phyloP scores from a whole-genome alignment of 2,113 vertebrate species.

The Caloenas nicobarica region DNA sequence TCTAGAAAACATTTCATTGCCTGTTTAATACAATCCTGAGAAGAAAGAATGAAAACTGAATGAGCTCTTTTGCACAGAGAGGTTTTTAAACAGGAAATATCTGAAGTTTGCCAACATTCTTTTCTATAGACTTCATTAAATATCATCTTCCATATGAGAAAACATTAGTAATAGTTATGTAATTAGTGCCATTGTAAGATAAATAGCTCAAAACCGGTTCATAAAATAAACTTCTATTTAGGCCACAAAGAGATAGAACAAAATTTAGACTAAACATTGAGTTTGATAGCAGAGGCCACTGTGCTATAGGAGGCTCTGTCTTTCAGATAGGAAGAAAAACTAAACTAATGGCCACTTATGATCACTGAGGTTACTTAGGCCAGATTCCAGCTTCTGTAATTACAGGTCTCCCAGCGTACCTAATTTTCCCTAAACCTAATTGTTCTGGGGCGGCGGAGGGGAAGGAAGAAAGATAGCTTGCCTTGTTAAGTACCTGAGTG shows the following conservation, averaged over 20 bases:
- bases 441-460: rapidly evolving
- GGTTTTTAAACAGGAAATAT: slow-evolving; percentile 38
- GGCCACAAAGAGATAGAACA: slow-evolving; percentile 9
- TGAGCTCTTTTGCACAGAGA: background rate
- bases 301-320: background rate
- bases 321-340: slow-evolving; percentile 40
- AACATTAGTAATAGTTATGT: slow-evolving; percentile 7
- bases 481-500: background rate
- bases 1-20: background rate
- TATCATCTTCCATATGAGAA: slow-evolving; percentile 2
- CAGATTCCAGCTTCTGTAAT: slow-evolving; percentile 34
- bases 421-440: background rate
- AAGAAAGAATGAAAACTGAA: slow-evolving; percentile 4
- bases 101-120: slow-evolving; percentile 13
- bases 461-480: background rate
- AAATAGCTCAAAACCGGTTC: slow-evolving; percentile 28
- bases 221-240: slow-evolving; percentile 30
- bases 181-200: slow-evolving; percentile 34
- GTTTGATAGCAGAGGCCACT: slow-evolving; percentile 9
- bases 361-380: background rate
- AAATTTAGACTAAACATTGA: slow-evolving; percentile 56
- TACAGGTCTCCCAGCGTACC: background rate
- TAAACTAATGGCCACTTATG: slow-evolving; percentile 18
- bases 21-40: background rate
- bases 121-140: slow-evolving; percentile 1